Evolutionary conservation across 2,113 vertebrate genomes (phyloP).

Genomic region (Nesoenas mayeri): DNA sequence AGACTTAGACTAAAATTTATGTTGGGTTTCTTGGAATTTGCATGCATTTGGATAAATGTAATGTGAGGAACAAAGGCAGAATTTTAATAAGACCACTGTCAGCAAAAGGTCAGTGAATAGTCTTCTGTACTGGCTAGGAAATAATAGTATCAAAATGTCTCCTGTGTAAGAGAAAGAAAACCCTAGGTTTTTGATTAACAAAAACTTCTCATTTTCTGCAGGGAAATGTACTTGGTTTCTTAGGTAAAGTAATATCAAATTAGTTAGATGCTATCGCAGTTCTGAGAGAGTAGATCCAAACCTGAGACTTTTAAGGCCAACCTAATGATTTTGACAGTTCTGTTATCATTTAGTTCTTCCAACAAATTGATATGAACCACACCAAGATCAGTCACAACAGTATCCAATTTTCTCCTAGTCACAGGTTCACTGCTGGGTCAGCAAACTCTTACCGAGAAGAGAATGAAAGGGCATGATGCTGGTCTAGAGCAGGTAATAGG

Average conservation of each 20-base stretch:
- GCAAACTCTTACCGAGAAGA: constrained; percentile 73
- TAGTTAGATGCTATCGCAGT: constrained; percentile 1
- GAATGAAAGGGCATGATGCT: constrained; percentile 70
- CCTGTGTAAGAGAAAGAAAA: neutral
- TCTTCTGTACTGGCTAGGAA: constrained; percentile 3
- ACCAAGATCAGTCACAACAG: constrained; percentile 75
- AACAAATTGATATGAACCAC: constrained; percentile 74
- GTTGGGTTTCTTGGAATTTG: neutral
- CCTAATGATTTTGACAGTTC: constrained; percentile 70
- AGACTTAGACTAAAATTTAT: neutral
- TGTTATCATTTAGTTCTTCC: constrained; percentile 71
- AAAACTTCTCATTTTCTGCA: constrained; percentile 1
- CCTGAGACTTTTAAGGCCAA: constrained; percentile 64
- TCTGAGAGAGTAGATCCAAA: constrained; percentile 47
- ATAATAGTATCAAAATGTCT: neutral
- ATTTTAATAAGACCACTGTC: constrained; percentile 46
- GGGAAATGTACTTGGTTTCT: constrained; percentile 6
- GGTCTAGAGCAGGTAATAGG: constrained; percentile 77
- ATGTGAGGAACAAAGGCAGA: constrained; percentile 33
- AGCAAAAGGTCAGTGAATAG: constrained; percentile 27
- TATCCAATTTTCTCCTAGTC: constrained; percentile 81
- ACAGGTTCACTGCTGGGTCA: constrained; percentile 81
- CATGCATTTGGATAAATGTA: constrained; percentile 10
- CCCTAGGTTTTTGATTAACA: constrained; percentile 17
- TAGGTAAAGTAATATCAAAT: neutral